These are phyloP conservation scores for Drosophila sp. DNA, from an alignment of 1,140 invertebrate genomes.

Conservation along the genomic window DNA sequence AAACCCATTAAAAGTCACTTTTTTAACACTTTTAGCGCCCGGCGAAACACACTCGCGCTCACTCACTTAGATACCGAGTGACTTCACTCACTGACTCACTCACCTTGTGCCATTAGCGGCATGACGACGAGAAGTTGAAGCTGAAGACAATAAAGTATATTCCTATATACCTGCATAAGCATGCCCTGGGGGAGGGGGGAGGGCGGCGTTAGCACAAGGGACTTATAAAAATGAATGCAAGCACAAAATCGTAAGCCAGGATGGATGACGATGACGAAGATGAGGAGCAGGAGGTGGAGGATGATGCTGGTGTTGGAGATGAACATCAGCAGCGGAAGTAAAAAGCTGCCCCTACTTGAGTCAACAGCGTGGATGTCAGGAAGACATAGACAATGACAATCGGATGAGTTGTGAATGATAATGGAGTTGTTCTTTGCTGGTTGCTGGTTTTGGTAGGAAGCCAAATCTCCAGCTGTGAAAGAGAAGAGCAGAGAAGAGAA, in stretches of 20 bases:
- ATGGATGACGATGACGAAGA: slow-evolving; percentile 29
- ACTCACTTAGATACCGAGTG: slow-evolving; percentile 11
- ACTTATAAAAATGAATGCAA: slow-evolving; percentile 61
- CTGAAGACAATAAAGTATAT: slow-evolving; percentile 50
- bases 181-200: slow-evolving; percentile 48
- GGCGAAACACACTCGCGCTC: slow-evolving; percentile 9
- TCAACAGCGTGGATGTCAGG: slow-evolving; percentile 52
- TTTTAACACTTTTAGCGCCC: slow-evolving; percentile 73
- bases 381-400: slow-evolving; percentile 73
- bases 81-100: slow-evolving; percentile 36
- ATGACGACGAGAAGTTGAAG: slow-evolving; percentile 39
- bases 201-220: not conserved
- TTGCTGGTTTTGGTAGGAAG: slow-evolving; percentile 1
- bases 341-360: slow-evolving; percentile 36
- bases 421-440: slow-evolving; percentile 36
- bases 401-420: slow-evolving; percentile 81
- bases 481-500: slow-evolving; percentile 4
- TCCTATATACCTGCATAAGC: slow-evolving; percentile 59
- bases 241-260: slow-evolving; percentile 55
- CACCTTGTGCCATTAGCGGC: slow-evolving; percentile 50
- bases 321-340: not conserved
- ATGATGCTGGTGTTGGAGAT: not conserved
- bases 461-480: slow-evolving; percentile 7
- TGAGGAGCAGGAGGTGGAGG: slow-evolving; percentile 6
- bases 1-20: slow-evolving; percentile 82